phyloP scores from a whole-genome alignment of 1,140 invertebrate genomes.

The Ceratitis capitata region DNA sequence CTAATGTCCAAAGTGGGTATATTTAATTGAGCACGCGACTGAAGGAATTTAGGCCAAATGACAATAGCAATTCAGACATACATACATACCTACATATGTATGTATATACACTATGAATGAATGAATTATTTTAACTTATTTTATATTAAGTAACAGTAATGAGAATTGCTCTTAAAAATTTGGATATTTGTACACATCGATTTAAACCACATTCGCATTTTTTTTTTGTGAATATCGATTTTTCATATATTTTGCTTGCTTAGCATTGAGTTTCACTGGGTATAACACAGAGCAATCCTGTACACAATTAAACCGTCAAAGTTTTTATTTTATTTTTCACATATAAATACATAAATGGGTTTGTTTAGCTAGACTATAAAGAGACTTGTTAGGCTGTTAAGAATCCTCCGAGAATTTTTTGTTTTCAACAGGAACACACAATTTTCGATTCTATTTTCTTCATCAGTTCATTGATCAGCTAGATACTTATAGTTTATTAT shows the following conservation, averaged over 20 bases:
- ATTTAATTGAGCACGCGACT: slow-evolving; percentile 21
- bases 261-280: not conserved
- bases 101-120: not conserved
- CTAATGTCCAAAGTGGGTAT: not conserved
- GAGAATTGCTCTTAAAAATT: no score
- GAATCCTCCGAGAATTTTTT: no score
- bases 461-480: no score
- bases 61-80: not conserved
- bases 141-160: no score
- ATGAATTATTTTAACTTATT: no score
- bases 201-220: no score
- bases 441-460: not conserved
- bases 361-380: not conserved
- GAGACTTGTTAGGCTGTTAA: not conserved
- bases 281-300: not conserved
- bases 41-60: not conserved
- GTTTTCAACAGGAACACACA: not conserved
- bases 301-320: no score
- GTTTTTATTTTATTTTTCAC: not conserved
- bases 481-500: not conserved
- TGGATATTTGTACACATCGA: no score
- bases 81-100: not conserved
- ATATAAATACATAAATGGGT: not conserved
- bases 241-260: not conserved
- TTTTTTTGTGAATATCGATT: slow-evolving; percentile 15